phyloP scores from a whole-genome alignment of 2,888 invertebrate species.

The Ecliptopera silaceata region DNA sequence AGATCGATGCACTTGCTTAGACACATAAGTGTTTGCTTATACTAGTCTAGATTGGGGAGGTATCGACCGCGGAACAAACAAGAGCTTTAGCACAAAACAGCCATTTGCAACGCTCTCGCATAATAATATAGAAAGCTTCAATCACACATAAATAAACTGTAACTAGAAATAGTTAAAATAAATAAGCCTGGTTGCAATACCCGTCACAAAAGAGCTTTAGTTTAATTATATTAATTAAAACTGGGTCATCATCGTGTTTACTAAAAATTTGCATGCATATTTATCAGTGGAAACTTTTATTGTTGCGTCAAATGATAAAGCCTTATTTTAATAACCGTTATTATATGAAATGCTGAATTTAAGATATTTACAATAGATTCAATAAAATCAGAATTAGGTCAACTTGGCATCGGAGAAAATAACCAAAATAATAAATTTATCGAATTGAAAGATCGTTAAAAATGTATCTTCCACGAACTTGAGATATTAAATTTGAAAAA shows the following conservation, averaged over 20 bases:
- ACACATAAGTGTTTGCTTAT: constrained; percentile 40
- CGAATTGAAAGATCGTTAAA: constrained; percentile 13
- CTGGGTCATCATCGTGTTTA: no score
- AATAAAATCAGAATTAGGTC: constrained; percentile 9
- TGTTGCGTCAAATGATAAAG: no score
- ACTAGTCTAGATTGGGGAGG: constrained; percentile 33
- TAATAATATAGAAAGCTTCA: no score
- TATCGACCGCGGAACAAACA: constrained; percentile 22
- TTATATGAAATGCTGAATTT: background rate
- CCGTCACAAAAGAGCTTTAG: no score
- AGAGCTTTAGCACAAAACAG: background rate
- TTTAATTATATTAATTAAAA: no score
- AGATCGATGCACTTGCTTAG: constrained; percentile 45
- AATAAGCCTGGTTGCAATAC: no score
- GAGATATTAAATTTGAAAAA: background rate
- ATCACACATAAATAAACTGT: no score
- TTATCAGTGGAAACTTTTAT: no score
- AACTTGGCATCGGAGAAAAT: constrained; percentile 12
- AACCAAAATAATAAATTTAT: constrained; percentile 6
- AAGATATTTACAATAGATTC: background rate
- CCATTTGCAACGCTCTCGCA: no score
- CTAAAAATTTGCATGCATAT: no score
- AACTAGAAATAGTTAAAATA: no score
- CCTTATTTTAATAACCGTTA: no score
- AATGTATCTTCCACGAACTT: background rate